Conservation (phyloP, 2,888 invertebrate species). For the Podabrus alpinus region DNA sequence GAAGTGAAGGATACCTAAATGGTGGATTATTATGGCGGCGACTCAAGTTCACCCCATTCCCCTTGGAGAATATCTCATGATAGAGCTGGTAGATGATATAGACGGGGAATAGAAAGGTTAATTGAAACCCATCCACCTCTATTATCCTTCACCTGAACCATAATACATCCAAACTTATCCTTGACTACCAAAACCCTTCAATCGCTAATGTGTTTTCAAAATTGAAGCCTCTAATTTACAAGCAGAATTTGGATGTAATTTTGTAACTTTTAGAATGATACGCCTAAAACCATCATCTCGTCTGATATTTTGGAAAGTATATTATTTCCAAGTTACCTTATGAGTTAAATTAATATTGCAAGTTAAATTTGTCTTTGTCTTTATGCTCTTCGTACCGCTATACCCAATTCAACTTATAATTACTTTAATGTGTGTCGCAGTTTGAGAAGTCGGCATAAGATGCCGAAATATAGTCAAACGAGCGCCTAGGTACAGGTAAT, state of each 20-base stretch:
- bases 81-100: conserved; percentile 33
- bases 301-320: conserved; percentile 15
- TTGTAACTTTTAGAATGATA: not conserved
- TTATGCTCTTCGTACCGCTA: conserved; percentile 19
- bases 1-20: conserved; percentile 19
- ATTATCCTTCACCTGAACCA: conserved; percentile 52
- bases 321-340: conserved; percentile 31
- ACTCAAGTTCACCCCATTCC: conserved; percentile 37
- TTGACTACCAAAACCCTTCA: conserved; percentile 23
- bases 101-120: conserved; percentile 46
- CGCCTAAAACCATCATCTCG: not conserved
- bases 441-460: conserved; percentile 26
- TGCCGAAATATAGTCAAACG: conserved; percentile 24
- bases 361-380: conserved; percentile 30
- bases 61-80: conserved; percentile 45
- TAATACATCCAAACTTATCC: conserved; percentile 39
- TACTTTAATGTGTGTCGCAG: conserved; percentile 30
- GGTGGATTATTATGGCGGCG: conserved; percentile 35
- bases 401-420: conserved; percentile 30
- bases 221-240: not conserved
- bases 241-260: not conserved
- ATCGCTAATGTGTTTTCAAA: not conserved
- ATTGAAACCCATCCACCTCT: conserved; percentile 54
- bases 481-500: conserved; percentile 1
- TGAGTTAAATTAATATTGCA: conserved; percentile 27